Percentiles rank a stretch among this genome's conserved stretches.
Conservation (phyloP, 2,113 vertebrate genomes). For the Diadophis punctatus region DNA sequence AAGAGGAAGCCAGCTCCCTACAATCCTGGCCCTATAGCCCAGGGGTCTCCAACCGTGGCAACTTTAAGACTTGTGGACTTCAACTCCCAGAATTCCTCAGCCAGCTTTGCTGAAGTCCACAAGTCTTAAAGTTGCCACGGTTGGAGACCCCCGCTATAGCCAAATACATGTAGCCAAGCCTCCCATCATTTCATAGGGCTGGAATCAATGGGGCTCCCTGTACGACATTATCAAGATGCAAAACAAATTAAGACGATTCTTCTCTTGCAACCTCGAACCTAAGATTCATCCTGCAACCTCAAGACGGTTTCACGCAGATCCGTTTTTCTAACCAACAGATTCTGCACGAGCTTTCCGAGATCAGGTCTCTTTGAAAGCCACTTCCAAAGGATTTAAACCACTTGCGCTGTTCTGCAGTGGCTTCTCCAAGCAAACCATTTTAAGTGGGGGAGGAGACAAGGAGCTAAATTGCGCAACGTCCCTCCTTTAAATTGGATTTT, state of each 20-base stretch:
- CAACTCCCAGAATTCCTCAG: too few species aligned
- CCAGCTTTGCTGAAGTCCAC: too few species aligned
- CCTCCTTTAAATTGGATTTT: not conserved
- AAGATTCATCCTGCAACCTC: not conserved
- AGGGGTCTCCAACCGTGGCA: too few species aligned
- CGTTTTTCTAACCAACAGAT: not conserved
- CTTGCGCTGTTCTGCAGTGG: not conserved
- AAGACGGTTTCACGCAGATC: not conserved
- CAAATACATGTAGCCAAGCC: not conserved
- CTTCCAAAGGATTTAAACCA: not conserved
- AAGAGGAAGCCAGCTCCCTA: not conserved
- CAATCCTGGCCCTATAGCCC: not conserved
- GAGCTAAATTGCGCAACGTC: not conserved
- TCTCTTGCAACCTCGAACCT: not conserved
- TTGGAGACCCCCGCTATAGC: too few species aligned
- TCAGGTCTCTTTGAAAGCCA: not conserved
- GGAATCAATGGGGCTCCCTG: not conserved
- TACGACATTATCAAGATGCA: not conserved
- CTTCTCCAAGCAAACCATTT: not conserved
- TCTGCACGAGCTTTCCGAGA: not conserved
- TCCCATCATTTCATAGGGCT: not conserved
- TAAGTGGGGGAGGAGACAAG: not conserved
- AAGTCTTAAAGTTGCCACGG: too few species aligned
- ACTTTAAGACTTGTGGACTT: too few species aligned
- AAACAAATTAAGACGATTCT: not conserved